Evolutionary conservation across 2,113 vertebrate genomes (phyloP).

Genomic region (Sebastes fasciatus): DNA sequence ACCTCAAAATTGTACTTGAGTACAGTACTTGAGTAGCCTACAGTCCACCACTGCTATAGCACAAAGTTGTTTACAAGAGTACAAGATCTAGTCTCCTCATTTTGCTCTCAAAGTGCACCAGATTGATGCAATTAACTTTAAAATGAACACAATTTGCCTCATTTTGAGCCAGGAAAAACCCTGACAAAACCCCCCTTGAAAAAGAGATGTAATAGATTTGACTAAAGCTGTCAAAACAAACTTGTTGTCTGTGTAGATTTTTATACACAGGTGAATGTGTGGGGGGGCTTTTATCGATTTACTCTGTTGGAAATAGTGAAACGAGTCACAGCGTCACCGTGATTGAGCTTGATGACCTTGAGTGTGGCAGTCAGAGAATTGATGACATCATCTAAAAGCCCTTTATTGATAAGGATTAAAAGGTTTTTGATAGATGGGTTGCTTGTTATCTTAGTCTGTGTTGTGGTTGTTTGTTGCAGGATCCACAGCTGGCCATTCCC

Average conservation of each 20-base stretch:
- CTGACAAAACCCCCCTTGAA: no score
- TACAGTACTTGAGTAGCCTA: no score
- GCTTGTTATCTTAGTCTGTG: slow-evolving; percentile 1
- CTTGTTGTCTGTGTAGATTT: not conserved
- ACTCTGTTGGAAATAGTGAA: not conserved
- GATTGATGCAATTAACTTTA: no score
- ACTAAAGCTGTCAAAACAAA: not conserved
- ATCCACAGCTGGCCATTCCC: slow-evolving; percentile 97
- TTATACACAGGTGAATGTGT: not conserved
- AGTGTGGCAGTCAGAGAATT: not conserved
- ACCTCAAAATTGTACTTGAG: no score
- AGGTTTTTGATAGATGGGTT: not conserved
- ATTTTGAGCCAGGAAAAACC: not conserved
- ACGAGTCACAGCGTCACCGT: not conserved
- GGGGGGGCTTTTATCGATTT: not conserved
- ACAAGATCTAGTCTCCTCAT: no score
- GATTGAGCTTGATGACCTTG: not conserved
- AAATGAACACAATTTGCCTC: no score
- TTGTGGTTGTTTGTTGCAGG: slow-evolving; percentile 83
- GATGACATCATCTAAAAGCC: not conserved
- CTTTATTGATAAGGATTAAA: not conserved
- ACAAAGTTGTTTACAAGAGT: no score
- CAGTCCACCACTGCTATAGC: no score
- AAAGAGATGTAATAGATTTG: not conserved
- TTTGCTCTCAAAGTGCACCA: no score